These are phyloP conservation scores for Hemitrygon akajei DNA, from an alignment of 2,797 vertebrate species.

Conservation along the genomic window DNA sequence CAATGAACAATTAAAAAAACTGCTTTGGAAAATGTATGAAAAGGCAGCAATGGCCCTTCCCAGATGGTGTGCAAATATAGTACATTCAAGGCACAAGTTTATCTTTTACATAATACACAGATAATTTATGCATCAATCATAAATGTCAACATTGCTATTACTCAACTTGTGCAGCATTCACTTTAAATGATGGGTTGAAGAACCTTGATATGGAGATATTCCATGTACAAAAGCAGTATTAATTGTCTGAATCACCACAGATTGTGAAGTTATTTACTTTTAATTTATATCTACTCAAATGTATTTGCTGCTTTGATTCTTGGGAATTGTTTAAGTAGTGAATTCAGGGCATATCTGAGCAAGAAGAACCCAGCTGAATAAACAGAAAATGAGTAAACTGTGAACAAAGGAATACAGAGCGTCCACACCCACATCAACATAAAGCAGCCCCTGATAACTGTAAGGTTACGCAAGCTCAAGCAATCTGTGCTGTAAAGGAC, in stretches of 20 bases:
- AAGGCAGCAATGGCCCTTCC: slow-evolving; percentile 3
- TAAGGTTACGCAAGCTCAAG: not conserved
- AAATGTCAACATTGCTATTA: slow-evolving; percentile 10
- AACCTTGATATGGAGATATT: not conserved
- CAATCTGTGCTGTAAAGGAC: not conserved
- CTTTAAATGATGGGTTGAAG: slow-evolving; percentile 13
- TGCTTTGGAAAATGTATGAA: not conserved
- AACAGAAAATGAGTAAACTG: slow-evolving; percentile 43
- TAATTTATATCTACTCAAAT: not conserved
- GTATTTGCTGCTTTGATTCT: not conserved
- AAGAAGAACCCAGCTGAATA: slow-evolving; percentile 49
- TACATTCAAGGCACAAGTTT: not conserved
- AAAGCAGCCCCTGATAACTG: slow-evolving; percentile 17
- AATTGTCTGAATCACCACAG: not conserved
- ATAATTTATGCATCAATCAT: not conserved
- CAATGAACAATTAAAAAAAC: slow-evolving; percentile 23
- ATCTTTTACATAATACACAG: slow-evolving; percentile 2
- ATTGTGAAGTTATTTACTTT: slow-evolving; percentile 14
- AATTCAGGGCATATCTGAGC: not conserved
- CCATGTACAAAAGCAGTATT: not conserved
- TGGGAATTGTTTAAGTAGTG: slow-evolving; percentile 20
- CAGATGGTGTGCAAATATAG: slow-evolving; percentile 16
- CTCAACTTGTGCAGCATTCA: not conserved
- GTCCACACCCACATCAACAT: not conserved
- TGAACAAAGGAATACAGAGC: slow-evolving; percentile 40